These are phyloP conservation scores for Halcyon leucocephala DNA, from an alignment of 2,797 vertebrate genomes.

Conservation along the genomic window DNA sequence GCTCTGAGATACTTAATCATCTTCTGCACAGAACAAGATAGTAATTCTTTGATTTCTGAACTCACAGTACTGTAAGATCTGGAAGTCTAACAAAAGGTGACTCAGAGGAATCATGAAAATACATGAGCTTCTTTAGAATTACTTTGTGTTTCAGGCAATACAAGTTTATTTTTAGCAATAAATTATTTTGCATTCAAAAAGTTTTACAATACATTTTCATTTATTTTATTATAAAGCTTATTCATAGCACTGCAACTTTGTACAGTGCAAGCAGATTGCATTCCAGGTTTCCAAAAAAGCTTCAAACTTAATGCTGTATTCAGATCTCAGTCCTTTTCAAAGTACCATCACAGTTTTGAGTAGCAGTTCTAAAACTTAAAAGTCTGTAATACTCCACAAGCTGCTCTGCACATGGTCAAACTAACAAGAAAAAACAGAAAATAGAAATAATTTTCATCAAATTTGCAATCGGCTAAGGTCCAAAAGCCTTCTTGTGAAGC, in stretches of 20 bases:
- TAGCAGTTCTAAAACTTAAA: background rate
- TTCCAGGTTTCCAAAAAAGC: background rate
- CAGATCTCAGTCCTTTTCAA: background rate
- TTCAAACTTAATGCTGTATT: background rate
- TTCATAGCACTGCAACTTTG: background rate
- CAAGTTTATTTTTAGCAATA: background rate
- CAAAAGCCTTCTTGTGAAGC: background rate
- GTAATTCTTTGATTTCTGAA: background rate
- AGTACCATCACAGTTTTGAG: background rate
- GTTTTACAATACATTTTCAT: background rate
- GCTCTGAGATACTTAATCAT: background rate
- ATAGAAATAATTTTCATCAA: background rate
- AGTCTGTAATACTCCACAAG: background rate
- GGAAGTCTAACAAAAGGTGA: background rate
- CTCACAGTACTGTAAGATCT: background rate
- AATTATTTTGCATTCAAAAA: background rate
- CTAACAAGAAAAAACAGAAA: background rate
- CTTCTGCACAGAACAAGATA: background rate
- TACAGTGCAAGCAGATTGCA: conserved; percentile 1
- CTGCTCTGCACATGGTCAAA: background rate
- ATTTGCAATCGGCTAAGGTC: background rate
- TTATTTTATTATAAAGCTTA: background rate
- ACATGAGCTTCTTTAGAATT: background rate
- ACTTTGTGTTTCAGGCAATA: background rate
- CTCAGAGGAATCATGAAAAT: background rate